Evolutionary conservation across 2,797 vertebrate species (phyloP).

Genomic region (Trachurus trachurus): DNA sequence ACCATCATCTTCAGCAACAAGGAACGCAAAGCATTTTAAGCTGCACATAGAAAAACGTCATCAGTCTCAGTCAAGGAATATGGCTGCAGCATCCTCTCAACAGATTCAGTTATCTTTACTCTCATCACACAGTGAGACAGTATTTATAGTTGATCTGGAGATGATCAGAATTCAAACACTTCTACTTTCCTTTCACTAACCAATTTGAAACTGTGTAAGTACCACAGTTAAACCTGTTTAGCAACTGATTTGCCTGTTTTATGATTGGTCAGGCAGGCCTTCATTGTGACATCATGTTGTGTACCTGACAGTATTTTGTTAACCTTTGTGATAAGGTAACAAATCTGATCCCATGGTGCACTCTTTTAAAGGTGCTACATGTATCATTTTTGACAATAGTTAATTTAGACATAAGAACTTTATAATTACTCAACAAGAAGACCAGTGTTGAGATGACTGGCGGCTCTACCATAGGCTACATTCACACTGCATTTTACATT

Average conservation of each 20-base stretch:
- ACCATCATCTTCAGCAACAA: neutral
- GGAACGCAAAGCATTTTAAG: slow-evolving; percentile 16
- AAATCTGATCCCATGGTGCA: slow-evolving; percentile 10
- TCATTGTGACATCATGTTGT: slow-evolving; percentile 19
- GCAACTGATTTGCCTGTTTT: slow-evolving; percentile 2
- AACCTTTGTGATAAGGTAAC: slow-evolving; percentile 6
- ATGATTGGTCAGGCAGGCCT: slow-evolving; percentile 33
- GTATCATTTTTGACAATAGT: slow-evolving; percentile 44
- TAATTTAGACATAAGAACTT: slow-evolving; percentile 26
- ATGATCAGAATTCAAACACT: slow-evolving; percentile 2
- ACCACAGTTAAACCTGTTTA: neutral
- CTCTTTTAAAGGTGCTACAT: slow-evolving; percentile 33
- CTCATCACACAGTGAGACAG: slow-evolving; percentile 1
- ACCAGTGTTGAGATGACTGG: slow-evolving; percentile 54
- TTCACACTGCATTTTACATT: slow-evolving; percentile 29
- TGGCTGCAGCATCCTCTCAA: slow-evolving; percentile 9
- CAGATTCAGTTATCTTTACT: slow-evolving; percentile 6
- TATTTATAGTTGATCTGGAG: slow-evolving; percentile 3
- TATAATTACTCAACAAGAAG: slow-evolving; percentile 37
- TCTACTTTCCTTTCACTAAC: neutral
- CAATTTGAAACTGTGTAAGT: slow-evolving; percentile 26
- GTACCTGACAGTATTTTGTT: slow-evolving; percentile 12
- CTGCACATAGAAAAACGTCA: slow-evolving; percentile 29
- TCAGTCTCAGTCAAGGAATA: slow-evolving; percentile 20
- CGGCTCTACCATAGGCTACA: slow-evolving; percentile 40